Conservation (phyloP, 2,888 invertebrate species). For the Leucoptera coffeella region DNA sequence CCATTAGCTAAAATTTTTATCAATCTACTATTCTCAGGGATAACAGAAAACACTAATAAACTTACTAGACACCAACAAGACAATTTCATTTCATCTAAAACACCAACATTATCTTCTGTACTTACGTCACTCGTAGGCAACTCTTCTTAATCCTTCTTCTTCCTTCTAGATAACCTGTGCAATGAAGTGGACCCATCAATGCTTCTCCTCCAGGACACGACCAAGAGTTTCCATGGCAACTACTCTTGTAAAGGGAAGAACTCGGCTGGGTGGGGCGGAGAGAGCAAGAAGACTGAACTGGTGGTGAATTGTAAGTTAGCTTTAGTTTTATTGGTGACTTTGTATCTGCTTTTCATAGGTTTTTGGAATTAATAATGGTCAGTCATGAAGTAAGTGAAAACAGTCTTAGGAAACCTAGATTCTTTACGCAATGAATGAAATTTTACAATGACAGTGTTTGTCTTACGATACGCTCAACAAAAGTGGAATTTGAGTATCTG, state of each 20-base stretch:
- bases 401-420: too few relatives aligned
- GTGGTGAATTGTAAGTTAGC: slow-evolving; percentile 69
- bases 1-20: too few relatives aligned
- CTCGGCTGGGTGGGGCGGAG: slow-evolving; percentile 81
- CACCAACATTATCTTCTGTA: not conserved
- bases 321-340: not conserved
- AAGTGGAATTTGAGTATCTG: too few relatives aligned
- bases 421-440: too few relatives aligned
- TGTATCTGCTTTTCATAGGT: too few relatives aligned
- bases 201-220: slow-evolving; percentile 78
- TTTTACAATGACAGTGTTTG: too few relatives aligned
- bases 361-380: too few relatives aligned
- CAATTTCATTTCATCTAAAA: not conserved
- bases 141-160: too few relatives aligned
- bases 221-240: slow-evolving; percentile 85
- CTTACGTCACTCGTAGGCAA: too few relatives aligned
- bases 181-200: slow-evolving; percentile 85
- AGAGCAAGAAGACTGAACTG: slow-evolving; percentile 71
- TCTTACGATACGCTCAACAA: too few relatives aligned
- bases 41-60: not conserved
- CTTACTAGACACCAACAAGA: not conserved
- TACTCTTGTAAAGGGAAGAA: slow-evolving; percentile 90
- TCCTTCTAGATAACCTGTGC: slow-evolving; percentile 50
- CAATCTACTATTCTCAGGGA: not conserved
- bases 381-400: too few relatives aligned